These are phyloP conservation scores for Cataglyphis livida DNA, from an alignment of 2,888 invertebrate species.

Conservation along the genomic window DNA sequence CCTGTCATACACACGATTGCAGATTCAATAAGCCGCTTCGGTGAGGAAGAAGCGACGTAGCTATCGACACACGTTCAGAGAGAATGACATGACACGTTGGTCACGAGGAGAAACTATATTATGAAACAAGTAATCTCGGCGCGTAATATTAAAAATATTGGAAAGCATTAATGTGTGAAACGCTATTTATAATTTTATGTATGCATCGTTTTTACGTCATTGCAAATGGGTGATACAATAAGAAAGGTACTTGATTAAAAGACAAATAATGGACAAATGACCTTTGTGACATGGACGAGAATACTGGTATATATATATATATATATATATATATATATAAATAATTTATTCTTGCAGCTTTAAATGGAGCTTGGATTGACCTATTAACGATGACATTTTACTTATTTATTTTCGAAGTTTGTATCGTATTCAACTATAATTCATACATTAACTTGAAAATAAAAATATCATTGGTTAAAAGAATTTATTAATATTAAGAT, in stretches of 20 bases:
- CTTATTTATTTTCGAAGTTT: background rate
- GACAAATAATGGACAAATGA: background rate
- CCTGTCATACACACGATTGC: constrained; percentile 51
- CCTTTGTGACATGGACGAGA: background rate
- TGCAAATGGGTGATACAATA: background rate
- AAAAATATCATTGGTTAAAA: background rate
- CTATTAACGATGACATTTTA: background rate
- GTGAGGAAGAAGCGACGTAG: constrained; percentile 52
- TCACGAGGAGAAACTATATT: constrained; percentile 20
- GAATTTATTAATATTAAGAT: background rate
- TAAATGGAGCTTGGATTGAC: background rate
- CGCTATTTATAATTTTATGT: background rate
- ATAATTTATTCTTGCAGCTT: background rate
- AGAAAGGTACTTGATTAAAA: background rate
- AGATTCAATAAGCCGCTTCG: constrained; percentile 54
- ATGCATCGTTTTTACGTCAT: background rate
- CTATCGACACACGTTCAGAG: constrained; percentile 44
- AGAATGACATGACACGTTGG: constrained; percentile 24
- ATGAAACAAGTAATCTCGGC: constrained; percentile 1
- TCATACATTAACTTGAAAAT: background rate
- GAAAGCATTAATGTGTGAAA: background rate
- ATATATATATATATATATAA: background rate
- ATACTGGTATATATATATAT: background rate
- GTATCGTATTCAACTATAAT: background rate
- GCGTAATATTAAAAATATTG: constrained; percentile 2